Conservation (phyloP, 2,113 vertebrate genomes). For the cattle (Bos taurus) region DNA sequence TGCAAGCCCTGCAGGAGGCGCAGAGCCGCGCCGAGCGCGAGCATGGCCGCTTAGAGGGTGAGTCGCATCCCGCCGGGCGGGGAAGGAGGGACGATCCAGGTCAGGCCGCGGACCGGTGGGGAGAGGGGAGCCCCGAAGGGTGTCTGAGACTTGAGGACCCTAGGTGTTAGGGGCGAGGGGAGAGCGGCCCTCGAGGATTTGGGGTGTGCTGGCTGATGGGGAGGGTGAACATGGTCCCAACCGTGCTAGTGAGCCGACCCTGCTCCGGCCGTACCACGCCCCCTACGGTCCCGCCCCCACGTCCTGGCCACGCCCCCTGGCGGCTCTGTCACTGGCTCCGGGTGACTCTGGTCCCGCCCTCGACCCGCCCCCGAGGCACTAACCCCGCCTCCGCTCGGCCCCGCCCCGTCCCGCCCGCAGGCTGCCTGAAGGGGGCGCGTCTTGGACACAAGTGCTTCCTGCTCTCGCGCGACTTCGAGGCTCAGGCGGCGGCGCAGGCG, state of each 20-base stretch:
- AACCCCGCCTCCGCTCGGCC: background rate
- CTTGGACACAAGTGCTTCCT: slow-evolving; percentile 89
- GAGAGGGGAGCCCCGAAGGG: background rate
- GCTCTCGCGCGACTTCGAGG: slow-evolving; percentile 84
- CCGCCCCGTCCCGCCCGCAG: slow-evolving; percentile 62
- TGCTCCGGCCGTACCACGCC: background rate
- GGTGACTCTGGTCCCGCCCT: background rate
- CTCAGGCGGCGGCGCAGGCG: slow-evolving; percentile 83
- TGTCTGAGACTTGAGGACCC: background rate
- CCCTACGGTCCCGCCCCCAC: background rate
- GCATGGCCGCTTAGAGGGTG: slow-evolving; percentile 88
- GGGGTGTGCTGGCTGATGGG: background rate
- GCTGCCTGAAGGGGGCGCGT: slow-evolving; percentile 87
- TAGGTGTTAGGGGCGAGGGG: background rate
- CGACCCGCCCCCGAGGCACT: background rate
- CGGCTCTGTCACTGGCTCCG: background rate
- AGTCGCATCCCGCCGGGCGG: background rate
- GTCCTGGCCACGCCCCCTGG: background rate
- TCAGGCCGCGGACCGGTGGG: background rate
- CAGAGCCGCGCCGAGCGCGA: slow-evolving; percentile 86
- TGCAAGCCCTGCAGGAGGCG: slow-evolving; percentile 81
- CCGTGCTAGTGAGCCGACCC: accelerated
- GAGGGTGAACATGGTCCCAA: background rate
- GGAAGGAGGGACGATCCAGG: background rate
- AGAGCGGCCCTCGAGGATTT: background rate